Evolutionary conservation across 2,888 invertebrate species (phyloP).

Genomic region (Himalopsyche japonica): DNA sequence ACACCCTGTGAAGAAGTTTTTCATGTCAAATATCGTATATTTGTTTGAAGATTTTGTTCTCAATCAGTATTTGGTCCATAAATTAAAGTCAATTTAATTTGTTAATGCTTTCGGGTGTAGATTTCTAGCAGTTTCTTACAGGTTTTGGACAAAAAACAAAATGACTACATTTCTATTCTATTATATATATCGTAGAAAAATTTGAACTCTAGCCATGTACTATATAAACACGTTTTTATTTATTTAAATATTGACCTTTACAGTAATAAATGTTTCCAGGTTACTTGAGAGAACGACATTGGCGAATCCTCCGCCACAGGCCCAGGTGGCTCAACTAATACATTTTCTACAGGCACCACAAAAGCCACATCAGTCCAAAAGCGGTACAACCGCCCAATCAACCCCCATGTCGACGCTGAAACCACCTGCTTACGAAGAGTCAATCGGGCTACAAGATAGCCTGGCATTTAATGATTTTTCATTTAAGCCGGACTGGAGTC

Average conservation of each 20-base stretch:
- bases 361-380: slow-evolving; percentile 49
- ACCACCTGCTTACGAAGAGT: slow-evolving; percentile 53
- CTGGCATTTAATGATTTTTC: slow-evolving; percentile 53
- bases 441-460: slow-evolving; percentile 57
- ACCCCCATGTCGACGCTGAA: slow-evolving; percentile 58
- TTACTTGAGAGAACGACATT: slow-evolving; percentile 70
- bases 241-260: neutral
- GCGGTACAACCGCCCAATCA: slow-evolving; percentile 52
- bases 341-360: slow-evolving; percentile 70
- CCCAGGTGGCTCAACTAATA: slow-evolving; percentile 75
- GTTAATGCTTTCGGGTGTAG: too few relatives aligned
- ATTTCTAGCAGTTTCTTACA: too few relatives aligned
- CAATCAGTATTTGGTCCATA: too few relatives aligned
- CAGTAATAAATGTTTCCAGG: slow-evolving; percentile 44
- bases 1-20: too few relatives aligned
- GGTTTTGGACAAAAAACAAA: too few relatives aligned
- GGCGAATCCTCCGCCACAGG: slow-evolving; percentile 55
- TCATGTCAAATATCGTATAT: too few relatives aligned
- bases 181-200: too few relatives aligned
- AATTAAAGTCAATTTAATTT: too few relatives aligned
- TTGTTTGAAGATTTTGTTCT: too few relatives aligned
- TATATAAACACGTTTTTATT: too few relatives aligned
- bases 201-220: too few relatives aligned
- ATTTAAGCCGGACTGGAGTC: slow-evolving; percentile 60
- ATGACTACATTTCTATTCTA: too few relatives aligned